Evolutionary conservation across 2,888 invertebrate species (phyloP).

Genomic region (Polydrusus cervinus): DNA sequence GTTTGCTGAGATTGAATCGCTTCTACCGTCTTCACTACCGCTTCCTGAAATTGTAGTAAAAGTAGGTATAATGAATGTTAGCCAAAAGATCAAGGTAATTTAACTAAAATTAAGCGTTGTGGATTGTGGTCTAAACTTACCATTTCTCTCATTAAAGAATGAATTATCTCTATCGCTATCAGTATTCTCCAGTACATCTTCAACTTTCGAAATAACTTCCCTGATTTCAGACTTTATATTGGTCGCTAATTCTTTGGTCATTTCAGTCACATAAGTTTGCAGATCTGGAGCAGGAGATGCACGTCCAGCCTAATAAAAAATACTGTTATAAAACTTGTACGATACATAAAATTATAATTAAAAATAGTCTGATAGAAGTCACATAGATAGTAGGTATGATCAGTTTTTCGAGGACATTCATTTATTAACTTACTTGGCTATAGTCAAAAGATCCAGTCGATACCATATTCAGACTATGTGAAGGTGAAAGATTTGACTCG

Average conservation of each 20-base stretch:
- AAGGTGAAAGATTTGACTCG: conserved; percentile 70
- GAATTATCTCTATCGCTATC: conserved; percentile 69
- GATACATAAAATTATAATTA: not conserved
- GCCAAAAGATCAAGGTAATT: too few relatives aligned
- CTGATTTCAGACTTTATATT: conserved; percentile 88
- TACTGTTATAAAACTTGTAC: not conserved
- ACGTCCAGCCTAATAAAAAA: conserved; percentile 67
- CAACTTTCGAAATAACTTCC: conserved; percentile 86
- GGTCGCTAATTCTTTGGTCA: conserved; percentile 85
- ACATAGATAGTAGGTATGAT: too few relatives aligned
- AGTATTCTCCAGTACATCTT: conserved; percentile 83
- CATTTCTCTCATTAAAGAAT: conserved; percentile 66
- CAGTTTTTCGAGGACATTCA: too few relatives aligned
- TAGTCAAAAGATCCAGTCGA: conserved; percentile 74
- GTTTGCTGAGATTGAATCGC: conserved; percentile 82
- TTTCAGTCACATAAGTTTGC: conserved; percentile 84
- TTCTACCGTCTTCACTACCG: conserved; percentile 77
- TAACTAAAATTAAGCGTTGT: not conserved
- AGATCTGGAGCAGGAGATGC: conserved; percentile 77
- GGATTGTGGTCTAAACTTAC: conserved; percentile 42
- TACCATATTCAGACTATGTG: conserved; percentile 72
- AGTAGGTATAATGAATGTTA: too few relatives aligned
- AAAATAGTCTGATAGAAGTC: too few relatives aligned
- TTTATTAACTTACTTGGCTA: conserved; percentile 67
- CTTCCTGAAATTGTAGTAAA: conserved; percentile 68